A percentile compares a stretch with the other conserved stretches of the same genome.
These are phyloP conservation scores for Chymomyza fuscimana DNA, from an alignment of 2,888 invertebrate species.

Conservation along the genomic window DNA sequence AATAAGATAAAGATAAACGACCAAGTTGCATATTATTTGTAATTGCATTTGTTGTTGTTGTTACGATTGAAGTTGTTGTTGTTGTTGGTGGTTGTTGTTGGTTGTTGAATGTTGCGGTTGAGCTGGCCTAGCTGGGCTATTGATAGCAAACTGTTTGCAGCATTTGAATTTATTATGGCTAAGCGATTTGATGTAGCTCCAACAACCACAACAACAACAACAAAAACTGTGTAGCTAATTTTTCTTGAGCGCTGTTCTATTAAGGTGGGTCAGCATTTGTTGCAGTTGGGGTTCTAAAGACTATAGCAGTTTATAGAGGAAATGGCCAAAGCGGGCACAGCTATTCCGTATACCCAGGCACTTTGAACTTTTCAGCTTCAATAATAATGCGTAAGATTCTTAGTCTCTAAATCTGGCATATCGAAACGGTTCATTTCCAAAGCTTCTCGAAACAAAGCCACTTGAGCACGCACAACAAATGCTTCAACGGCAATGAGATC, in stretches of 20 bases:
- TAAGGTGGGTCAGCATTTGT: background rate
- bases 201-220: background rate
- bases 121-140: constrained; percentile 37
- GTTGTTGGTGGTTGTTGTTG: constrained; percentile 10
- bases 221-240: background rate
- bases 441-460: constrained; percentile 41
- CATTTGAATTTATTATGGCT: constrained; percentile 70
- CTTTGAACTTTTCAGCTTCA: background rate
- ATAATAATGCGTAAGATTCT: background rate
- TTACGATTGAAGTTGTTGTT: constrained; percentile 20
- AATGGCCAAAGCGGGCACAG: background rate
- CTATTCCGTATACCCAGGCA: background rate
- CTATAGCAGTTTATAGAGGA: background rate
- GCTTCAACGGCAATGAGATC: constrained; percentile 29
- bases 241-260: background rate
- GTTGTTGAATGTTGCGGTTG: constrained; percentile 16
- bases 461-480: constrained; percentile 58
- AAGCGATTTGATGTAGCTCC: constrained; percentile 51
- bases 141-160: constrained; percentile 65
- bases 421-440: background rate
- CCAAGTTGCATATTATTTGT: constrained; percentile 78
- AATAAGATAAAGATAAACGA: constrained; percentile 77
- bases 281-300: background rate
- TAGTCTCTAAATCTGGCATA: background rate
- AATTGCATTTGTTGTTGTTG: constrained; percentile 73